These are phyloP conservation scores for Montipora capitata DNA, from an alignment of 92 coral and sea anemone species.

Conservation along the genomic window DNA sequence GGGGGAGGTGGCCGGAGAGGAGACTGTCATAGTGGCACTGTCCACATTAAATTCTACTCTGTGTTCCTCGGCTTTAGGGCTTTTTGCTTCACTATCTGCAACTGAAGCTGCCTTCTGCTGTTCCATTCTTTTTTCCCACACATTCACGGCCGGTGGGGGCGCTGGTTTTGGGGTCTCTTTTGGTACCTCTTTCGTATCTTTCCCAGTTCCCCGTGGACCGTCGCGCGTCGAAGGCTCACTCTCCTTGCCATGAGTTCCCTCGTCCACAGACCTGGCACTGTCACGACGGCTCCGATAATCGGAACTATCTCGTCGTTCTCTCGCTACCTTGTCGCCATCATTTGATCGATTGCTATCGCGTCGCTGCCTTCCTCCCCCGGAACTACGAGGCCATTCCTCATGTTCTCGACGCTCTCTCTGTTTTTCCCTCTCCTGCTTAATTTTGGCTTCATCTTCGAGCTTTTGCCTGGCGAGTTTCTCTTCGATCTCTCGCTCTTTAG, in stretches of 20 bases:
- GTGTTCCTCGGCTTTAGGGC: slow-evolving; percentile 36
- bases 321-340: slow-evolving; percentile 73
- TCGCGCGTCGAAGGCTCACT: slow-evolving; percentile 20
- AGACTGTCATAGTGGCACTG: slow-evolving; percentile 34
- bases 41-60: slow-evolving; percentile 36
- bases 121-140: slow-evolving; percentile 88
- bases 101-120: slow-evolving; percentile 79
- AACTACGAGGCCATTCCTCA: slow-evolving; percentile 75
- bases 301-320: slow-evolving; percentile 72
- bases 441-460: slow-evolving; percentile 80
- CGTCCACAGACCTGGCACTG: slow-evolving; percentile 83
- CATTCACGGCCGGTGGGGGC: slow-evolving; percentile 85
- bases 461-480: slow-evolving; percentile 90
- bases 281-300: slow-evolving; percentile 71
- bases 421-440: slow-evolving; percentile 70
- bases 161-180: slow-evolving; percentile 72
- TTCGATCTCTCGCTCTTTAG: slow-evolving; percentile 96
- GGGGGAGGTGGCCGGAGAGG: slow-evolving; percentile 60
- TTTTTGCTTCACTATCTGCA: slow-evolving; percentile 35
- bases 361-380: slow-evolving; percentile 59
- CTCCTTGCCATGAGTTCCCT: slow-evolving; percentile 50
- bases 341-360: slow-evolving; percentile 86
- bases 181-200: slow-evolving; percentile 16
- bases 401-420: slow-evolving; percentile 60
- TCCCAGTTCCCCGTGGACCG: slow-evolving; percentile 43